phyloP scores from a whole-genome alignment of 2,113 vertebrate genomes.

The Carlito syrichta region DNA sequence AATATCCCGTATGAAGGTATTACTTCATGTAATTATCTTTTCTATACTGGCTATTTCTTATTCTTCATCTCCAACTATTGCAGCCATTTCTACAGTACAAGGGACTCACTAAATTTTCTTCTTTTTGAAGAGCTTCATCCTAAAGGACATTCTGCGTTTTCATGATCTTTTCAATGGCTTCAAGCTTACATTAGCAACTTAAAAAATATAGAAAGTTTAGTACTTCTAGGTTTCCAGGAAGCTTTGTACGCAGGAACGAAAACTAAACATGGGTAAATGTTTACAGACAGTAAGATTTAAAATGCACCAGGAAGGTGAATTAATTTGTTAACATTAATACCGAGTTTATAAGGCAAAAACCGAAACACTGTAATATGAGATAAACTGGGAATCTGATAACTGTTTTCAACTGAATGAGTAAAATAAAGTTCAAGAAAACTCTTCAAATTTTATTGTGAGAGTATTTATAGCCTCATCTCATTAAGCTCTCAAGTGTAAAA shows the following conservation, averaged over 20 bases:
- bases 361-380: background rate
- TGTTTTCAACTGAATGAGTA: background rate
- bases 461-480: background rate
- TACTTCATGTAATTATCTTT: background rate
- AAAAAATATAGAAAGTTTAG: background rate
- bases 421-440: background rate
- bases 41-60: background rate
- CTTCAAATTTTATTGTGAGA: background rate
- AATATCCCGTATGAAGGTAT: background rate
- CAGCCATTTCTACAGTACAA: background rate
- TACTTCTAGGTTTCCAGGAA: background rate
- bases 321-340: background rate
- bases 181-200: background rate
- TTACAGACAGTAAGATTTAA: background rate
- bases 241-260: background rate
- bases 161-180: constrained; percentile 8
- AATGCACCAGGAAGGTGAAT: background rate
- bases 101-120: background rate
- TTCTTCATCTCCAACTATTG: background rate
- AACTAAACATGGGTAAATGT: background rate
- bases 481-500: background rate
- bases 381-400: background rate
- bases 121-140: background rate
- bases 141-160: background rate
- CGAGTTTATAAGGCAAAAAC: background rate